phyloP scores from a whole-genome alignment of 1,140 invertebrate species.

The Lordiphosa clarofinis region DNA sequence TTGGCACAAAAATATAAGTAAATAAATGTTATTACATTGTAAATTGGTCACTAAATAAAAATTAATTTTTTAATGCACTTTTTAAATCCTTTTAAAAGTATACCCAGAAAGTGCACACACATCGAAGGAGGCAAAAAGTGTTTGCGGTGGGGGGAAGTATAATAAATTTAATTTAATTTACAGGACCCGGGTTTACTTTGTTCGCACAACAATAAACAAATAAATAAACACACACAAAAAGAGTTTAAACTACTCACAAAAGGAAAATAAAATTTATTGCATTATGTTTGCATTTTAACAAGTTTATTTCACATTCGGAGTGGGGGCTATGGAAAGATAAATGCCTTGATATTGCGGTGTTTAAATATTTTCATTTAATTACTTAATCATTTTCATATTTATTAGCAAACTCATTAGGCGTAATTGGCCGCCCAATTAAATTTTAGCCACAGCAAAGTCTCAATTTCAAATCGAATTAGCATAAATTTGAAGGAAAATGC shows the following conservation, averaged over 20 bases:
- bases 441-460: conserved; percentile 4
- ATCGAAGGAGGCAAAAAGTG: conserved; percentile 7
- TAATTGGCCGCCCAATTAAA: conserved; percentile 6
- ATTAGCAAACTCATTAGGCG: conserved; percentile 14
- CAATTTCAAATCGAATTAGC: conserved; percentile 15
- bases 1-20: neutral
- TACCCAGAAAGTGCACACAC: conserved; percentile 19
- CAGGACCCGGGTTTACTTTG: conserved; percentile 61
- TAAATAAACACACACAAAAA: conserved; percentile 26
- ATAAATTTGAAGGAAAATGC: conserved; percentile 38
- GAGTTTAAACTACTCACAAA: conserved; percentile 38
- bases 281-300: conserved; percentile 70
- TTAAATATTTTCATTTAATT: conserved; percentile 18
- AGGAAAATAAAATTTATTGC: conserved; percentile 61
- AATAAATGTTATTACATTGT: conserved; percentile 54
- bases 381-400: conserved; percentile 19
- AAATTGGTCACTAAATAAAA: conserved; percentile 56
- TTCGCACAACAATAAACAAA: conserved; percentile 11
- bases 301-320: conserved; percentile 45
- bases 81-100: conserved; percentile 55
- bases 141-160: conserved; percentile 20
- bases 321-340: conserved; percentile 1
- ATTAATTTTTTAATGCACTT: conserved; percentile 66
- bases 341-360: conserved; percentile 4
- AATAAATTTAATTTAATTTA: conserved; percentile 75